Evolutionary conservation across 2,113 vertebrate species (phyloP), one percentile per base, ranked within the genome.

Genomic region (Procavia capensis): DNA sequence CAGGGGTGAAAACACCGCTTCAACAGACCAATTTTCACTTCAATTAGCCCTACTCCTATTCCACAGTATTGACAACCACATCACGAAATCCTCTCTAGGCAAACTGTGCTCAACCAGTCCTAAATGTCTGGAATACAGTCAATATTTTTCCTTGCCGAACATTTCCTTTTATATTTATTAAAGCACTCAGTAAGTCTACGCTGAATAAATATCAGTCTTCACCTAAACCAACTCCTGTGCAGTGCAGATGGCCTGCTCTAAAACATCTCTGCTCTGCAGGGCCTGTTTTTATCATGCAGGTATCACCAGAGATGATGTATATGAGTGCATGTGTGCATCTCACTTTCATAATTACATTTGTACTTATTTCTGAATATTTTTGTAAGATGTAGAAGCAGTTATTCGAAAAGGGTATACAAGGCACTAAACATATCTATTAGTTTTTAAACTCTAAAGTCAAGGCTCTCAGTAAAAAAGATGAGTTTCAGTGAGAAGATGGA

Each of bases 371-470:
- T 95, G 92, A 29, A 64, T 75, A 76, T 27, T 63, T 88, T 29
- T 31, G 1, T 17, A 76, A 85, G 13, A 85, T 41, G 31, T 13
- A 94, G 31, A 92, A 80, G 41, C 36, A 34, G 81, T 24, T 86
- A 54, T 63, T 76, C 82, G 24, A 43, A 43, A 70, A 91, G 14
- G 19, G 29, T 50, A 80, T 6, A 78, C 29, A 76, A 78, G 54
- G 19, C 57, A 36, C 36, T 72, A 82, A 66, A 70, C 10, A 45
- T 10, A 81, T 34, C 43, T 85, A 29, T 41, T 17, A 34, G 43
- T 68, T 91, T 78, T 83, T 59, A 45, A 97, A 80, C 31, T 92
- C 43, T 54, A 76, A 81, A 92, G 31, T 92, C 36, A 94, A 90
- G 41, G 10, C 7, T 94, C 76, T 85, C 24, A 81, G 34, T 70